A percentile compares a stretch with the other conserved stretches of the same genome.
These are phyloP conservation scores for Epirrita christyi DNA, from an alignment of 2,888 invertebrate species.

Conservation along the genomic window DNA sequence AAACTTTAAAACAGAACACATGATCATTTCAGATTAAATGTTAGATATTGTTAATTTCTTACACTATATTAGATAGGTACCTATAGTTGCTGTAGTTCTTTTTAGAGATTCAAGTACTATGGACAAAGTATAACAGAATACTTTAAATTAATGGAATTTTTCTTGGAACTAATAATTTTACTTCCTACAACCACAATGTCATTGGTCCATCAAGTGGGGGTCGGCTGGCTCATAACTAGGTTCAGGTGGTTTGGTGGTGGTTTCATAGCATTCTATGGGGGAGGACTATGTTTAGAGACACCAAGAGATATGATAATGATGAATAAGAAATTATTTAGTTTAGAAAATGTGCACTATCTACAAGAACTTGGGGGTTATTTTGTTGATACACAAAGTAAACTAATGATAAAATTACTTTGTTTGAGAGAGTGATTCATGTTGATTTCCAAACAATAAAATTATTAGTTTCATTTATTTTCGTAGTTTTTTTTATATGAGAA, in stretches of 20 bases:
- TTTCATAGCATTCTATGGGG: too few relatives aligned
- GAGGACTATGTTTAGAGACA: too few relatives aligned
- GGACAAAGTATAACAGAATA: neutral
- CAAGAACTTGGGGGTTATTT: neutral
- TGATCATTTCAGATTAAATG: too few relatives aligned
- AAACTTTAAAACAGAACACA: too few relatives aligned
- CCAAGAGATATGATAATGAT: too few relatives aligned
- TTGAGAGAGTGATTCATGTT: conserved; percentile 12
- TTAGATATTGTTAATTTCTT: too few relatives aligned
- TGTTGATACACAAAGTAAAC: conserved; percentile 1
- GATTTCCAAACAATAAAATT: conserved; percentile 4
- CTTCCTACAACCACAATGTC: too few relatives aligned
- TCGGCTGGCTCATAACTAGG: too few relatives aligned
- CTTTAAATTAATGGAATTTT: neutral
- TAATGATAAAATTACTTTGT: conserved; percentile 13
- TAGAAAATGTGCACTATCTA: neutral
- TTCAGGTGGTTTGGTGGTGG: too few relatives aligned
- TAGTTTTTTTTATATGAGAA: neutral
- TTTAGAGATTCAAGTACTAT: neutral
- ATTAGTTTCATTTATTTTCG: neutral
- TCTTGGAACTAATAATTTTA: neutral
- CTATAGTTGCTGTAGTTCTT: too few relatives aligned
- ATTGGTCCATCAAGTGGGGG: too few relatives aligned
- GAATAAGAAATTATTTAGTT: neutral
- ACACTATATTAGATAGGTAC: too few relatives aligned